Percentiles rank a stretch among this genome's conserved stretches.
phyloP scores from a whole-genome alignment of 2,113 vertebrate species.

The Zootoca vivipara region DNA sequence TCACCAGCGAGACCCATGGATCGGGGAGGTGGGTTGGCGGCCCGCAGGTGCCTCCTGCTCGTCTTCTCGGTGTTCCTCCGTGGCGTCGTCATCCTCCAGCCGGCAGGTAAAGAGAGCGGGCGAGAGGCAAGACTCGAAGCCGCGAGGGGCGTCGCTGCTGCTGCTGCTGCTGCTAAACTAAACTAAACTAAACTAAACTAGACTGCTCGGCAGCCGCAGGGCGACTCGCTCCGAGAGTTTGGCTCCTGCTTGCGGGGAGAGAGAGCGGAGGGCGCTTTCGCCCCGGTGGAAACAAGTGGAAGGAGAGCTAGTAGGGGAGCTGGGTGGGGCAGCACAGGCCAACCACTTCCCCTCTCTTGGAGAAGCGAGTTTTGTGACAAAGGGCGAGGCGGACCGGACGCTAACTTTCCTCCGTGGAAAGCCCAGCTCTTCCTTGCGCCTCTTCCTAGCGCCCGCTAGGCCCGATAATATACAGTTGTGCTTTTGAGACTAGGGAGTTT shows the following conservation, averaged over 20 bases:
- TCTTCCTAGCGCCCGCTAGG: no score
- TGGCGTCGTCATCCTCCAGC: background rate
- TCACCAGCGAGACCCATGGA: background rate
- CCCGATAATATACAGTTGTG: no score
- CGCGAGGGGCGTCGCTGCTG: rapidly evolving
- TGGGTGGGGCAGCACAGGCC: background rate
- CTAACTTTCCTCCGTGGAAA: background rate
- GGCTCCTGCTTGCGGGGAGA: no score
- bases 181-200: no score
- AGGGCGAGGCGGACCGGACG: no score
- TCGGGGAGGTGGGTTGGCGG: background rate
- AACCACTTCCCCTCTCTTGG: background rate
- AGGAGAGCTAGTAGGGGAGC: background rate
- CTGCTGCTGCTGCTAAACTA: no score
- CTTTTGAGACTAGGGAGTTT: no score
- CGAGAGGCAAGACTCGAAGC: no score
- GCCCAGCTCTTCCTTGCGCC: no score
- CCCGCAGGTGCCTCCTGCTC: background rate
- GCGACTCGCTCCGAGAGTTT: no score
- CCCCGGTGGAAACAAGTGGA: background rate
- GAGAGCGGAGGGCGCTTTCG: no score
- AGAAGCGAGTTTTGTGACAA: background rate
- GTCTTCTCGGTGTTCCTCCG: background rate
- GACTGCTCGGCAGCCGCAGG: no score
- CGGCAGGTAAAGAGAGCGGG: background rate